A percentile compares a stretch with the other conserved stretches of the same genome.
These are phyloP conservation scores for Zaprionus bogoriensis DNA, from an alignment of 2,888 invertebrate genomes.

Conservation along the genomic window DNA sequence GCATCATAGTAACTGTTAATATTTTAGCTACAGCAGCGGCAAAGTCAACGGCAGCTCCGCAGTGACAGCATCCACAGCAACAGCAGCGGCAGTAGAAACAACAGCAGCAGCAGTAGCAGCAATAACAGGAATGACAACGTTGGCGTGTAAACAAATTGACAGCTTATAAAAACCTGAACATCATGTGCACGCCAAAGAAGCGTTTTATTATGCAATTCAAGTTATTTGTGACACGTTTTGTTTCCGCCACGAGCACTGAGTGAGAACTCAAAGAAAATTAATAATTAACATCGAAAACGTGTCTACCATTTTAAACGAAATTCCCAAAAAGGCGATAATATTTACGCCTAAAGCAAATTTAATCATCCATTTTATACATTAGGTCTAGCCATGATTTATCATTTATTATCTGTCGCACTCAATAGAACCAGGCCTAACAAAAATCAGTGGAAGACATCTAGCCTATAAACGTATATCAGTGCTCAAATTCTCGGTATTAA, in stretches of 20 bases:
- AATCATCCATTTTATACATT: slow-evolving; percentile 29
- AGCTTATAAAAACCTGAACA: slow-evolving; percentile 79
- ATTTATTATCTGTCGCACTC: no score
- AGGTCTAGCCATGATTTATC: slow-evolving; percentile 1
- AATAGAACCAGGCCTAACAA: no score
- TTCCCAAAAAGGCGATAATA: slow-evolving; percentile 21
- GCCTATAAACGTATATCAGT: no score
- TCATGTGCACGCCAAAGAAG: slow-evolving; percentile 58
- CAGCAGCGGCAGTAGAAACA: slow-evolving; percentile 33
- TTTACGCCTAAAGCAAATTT: slow-evolving; percentile 28
- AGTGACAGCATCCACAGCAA: no score
- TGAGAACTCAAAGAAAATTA: slow-evolving; percentile 66
- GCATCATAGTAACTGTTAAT: slow-evolving; percentile 63
- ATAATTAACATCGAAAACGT: slow-evolving; percentile 77
- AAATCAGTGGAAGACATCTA: no score
- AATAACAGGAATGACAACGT: slow-evolving; percentile 20
- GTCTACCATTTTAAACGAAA: slow-evolving; percentile 68
- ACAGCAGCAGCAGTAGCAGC: neutral
- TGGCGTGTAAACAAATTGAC: slow-evolving; percentile 77
- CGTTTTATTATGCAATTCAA: slow-evolving; percentile 74
- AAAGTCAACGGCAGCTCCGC: slow-evolving; percentile 37
- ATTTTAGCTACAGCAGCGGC: slow-evolving; percentile 61
- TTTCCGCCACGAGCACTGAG: slow-evolving; percentile 21
- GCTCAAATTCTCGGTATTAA: no score
- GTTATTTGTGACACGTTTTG: slow-evolving; percentile 57